Conservation (phyloP, 2,888 invertebrate genomes). For the Aelia acuminata region DNA sequence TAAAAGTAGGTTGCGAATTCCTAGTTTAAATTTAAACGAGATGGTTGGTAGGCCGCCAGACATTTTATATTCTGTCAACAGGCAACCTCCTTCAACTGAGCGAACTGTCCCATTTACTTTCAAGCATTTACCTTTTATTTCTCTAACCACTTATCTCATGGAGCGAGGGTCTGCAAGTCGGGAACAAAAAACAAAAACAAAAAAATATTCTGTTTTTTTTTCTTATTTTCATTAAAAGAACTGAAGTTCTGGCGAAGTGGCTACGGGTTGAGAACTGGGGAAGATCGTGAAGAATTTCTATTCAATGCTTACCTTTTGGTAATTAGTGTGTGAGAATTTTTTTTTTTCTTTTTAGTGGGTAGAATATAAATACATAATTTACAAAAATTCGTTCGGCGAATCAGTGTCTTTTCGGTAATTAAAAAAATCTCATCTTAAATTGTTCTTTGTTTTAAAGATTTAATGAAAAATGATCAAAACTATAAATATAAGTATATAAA, state of each 20-base stretch:
- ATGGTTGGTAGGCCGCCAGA: background rate
- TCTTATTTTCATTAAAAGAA: background rate
- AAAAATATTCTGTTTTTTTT: background rate
- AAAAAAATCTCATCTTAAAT: too few species aligned
- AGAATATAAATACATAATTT: too few species aligned
- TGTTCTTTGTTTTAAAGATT: too few species aligned
- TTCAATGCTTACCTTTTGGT: background rate
- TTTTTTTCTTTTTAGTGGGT: too few species aligned
- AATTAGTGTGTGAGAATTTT: background rate
- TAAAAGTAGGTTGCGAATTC: conserved; percentile 34
- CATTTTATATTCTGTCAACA: background rate
- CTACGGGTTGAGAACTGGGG: background rate
- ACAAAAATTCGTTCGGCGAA: too few species aligned
- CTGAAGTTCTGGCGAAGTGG: background rate
- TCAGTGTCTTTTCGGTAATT: too few species aligned
- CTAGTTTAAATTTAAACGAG: background rate
- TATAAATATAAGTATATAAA: too few species aligned
- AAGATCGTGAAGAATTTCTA: background rate
- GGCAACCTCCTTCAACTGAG: background rate
- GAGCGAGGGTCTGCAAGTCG: background rate
- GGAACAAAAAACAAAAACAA: background rate
- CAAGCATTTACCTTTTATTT: background rate
- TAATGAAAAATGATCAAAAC: too few species aligned
- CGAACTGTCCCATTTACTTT: background rate
- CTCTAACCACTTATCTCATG: background rate